Base-by-base conservation (phyloP, 2,113 vertebrate genomes). In the Okapia johnstoni region DNA sequence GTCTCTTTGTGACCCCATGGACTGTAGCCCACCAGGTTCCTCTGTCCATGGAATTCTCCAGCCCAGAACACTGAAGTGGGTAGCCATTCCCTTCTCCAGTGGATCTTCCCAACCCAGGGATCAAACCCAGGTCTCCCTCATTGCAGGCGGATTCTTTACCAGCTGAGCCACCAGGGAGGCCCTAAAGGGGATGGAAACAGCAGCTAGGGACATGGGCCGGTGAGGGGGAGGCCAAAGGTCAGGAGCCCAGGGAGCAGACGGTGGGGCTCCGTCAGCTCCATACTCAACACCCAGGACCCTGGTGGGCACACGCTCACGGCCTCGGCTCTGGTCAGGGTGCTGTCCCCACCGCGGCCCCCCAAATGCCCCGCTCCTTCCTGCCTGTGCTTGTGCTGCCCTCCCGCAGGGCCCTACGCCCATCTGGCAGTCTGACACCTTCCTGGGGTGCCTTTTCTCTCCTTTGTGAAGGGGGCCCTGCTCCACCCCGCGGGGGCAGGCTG, bases 361-460 rank as follows among this genome's bases (percentile, higher is more conserved):
- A n/a, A 43, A 19, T 16, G 10, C 15, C 19, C n/a, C 50, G 76
- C 16, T 21, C 48, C 57, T 33, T 33, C n/a, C 16, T 7, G 48
- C 57, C 21, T 23, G n/a, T 1, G 63, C 15, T 30, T 33, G 7
- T 1, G 13, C 36, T 2, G 4, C 52, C 84, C 0, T 2, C 10
- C 43, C n/a, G 6, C 4, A 12, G 2, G 48, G 48, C 33, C 55
- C 50, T 77, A 14, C 11, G 15, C 33, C 79, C 19, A 2, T 13
- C 50, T 3, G 1, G 16, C 5, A 25, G 50, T 16, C 40, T 10
- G 7, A 30, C 1, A 13, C 15, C 5, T 17, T 83, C 79, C 61
- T 60, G 19, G 30, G 28, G 36, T 43, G 17, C 13, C 73, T 8
- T 16, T 88, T 58, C 21, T 26, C 5, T 28, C 52, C 52, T 79